These are phyloP conservation scores for Hemitrygon akajei DNA, from an alignment of 2,797 vertebrate species.

Conservation along the genomic window DNA sequence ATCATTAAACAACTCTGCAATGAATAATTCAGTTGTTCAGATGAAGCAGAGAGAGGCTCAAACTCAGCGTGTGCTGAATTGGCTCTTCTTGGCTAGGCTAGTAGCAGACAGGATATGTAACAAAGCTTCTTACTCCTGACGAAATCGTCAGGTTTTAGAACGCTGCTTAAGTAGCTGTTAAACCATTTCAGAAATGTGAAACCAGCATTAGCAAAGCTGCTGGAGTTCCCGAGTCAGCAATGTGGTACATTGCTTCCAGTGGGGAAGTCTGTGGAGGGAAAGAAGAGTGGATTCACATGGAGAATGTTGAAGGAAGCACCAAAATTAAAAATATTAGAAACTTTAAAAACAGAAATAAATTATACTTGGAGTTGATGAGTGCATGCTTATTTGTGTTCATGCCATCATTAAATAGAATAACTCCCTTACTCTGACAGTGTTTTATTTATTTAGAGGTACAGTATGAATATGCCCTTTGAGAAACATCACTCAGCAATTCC, in stretches of 20 bases:
- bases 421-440: no score
- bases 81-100: not conserved
- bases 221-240: not conserved
- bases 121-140: not conserved
- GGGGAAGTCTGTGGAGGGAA: no score
- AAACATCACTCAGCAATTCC: no score
- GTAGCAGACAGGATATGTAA: not conserved
- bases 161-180: not conserved
- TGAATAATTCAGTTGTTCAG: not conserved
- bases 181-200: not conserved
- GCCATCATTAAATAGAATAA: no score
- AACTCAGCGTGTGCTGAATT: not conserved
- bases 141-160: not conserved
- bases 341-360: not conserved
- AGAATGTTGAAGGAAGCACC: not conserved
- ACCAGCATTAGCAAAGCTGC: not conserved
- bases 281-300: not conserved
- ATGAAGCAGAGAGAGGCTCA: not conserved
- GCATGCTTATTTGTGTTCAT: not conserved
- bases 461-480: no score
- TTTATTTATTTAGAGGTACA: no score
- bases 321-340: not conserved
- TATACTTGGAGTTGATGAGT: not conserved
- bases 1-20: not conserved
- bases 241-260: not conserved